Base-by-base conservation (phyloP, 2,888 invertebrate genomes). In the Pyrocoelia pectoralis region DNA sequence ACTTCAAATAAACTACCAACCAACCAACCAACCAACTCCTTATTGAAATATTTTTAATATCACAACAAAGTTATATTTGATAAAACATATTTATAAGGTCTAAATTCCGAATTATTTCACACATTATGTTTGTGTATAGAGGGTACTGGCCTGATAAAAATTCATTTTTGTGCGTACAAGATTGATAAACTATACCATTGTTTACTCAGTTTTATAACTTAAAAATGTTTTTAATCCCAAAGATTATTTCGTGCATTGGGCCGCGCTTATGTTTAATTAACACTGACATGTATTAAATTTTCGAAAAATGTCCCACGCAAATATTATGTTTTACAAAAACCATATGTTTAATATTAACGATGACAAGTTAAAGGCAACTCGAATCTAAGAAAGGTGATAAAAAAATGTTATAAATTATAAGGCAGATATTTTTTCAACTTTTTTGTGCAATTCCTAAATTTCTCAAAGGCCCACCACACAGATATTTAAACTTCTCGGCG, bases 391-490 rank as follows among this genome's bases (percentile, higher is more conserved):
- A 48, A 53, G 15, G 14, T 28, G 43, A 58, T 55, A 54, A 64
- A 65, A 60, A 65, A 61, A 56, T 6, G 18, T 38, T 65, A 65
- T 65, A 61, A 61, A 60, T 65, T 65, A 65, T 24, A 24, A 56
- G 53, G 57, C 54, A 50, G 51, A 49, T 61, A 65, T 56, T 65
- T 65, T 60, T 56, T 56, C 51, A 52, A 18, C 29, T 59, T 65
- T 65, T 61, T 65, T 65, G 65, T 65, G 61, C 60, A 43, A 65
- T 65, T 64, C 56, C 51, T 51, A 17, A 43, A 53, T 65, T 61
- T 61, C 51, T 17, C 24, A 13, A 18, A 65, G 65, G 55, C 65
- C 65, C 61, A 65, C 24, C 61, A 49, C 65, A 49, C 49, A 53
- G 65, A 56, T 33, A 17, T 43, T n/a, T n/a, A 58, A 59, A 64